A percentile compares a stretch with the other conserved stretches of the same genome.
Conservation (phyloP, 2,113 vertebrate species). For the Hypocryptadius cinnamomeus region DNA sequence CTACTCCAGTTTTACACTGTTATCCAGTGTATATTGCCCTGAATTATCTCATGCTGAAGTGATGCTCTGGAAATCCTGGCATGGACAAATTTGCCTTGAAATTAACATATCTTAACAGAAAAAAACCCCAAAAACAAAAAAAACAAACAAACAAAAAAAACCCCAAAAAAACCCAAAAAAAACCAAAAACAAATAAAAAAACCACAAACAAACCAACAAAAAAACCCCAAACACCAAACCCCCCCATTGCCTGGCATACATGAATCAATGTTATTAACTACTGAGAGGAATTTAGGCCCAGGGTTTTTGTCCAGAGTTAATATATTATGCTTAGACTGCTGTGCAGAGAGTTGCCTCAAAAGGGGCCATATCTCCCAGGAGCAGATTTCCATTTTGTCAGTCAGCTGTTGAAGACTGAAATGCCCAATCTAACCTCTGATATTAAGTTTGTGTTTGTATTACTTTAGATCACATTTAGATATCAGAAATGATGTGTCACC, state of each 20-base stretch:
- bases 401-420: neutral
- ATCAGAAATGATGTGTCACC: neutral
- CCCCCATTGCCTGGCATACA: rapidly evolving
- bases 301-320: neutral
- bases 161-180: rapidly evolving
- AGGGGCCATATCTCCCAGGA: neutral
- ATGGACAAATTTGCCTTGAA: neutral
- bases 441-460: neutral
- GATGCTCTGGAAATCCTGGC: neutral
- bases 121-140: neutral
- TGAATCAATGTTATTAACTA: neutral
- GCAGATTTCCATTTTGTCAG: neutral
- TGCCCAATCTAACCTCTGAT: neutral
- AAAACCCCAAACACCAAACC: too few species aligned
- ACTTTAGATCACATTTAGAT: neutral
- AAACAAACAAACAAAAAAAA: too few species aligned
- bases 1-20: neutral
- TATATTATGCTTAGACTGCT: neutral
- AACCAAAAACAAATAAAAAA: neutral
- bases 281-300: neutral
- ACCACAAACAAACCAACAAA: neutral
- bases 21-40: neutral
- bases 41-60: neutral
- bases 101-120: neutral
- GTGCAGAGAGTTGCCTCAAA: neutral